Evolutionary conservation across 64 coral and sea anemone species (phyloP), one percentile per base, ranked within the genome.

Genomic region (Orbicella faveolata): DNA sequence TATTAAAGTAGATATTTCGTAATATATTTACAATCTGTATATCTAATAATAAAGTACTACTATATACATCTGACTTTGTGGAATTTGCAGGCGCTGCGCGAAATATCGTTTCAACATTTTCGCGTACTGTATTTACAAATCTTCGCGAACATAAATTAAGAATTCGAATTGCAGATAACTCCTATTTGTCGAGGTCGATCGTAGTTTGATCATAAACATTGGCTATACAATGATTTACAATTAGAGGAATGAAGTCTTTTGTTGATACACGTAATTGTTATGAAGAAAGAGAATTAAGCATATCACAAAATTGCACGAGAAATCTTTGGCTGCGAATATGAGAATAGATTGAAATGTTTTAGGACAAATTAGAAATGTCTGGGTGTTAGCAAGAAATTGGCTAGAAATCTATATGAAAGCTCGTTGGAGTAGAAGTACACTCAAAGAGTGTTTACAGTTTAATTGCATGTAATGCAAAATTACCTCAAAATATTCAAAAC

Each of bases 1-100:
- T 85, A 85, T 85, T 84, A 15, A 85, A 72, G 64, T 70, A 85
- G 37, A 85, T 73, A 73, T 85, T 66, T 68, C 5, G 20, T 70
- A 85, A 85, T 85, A 73, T 72, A 85, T 85, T 85, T 85, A 85
- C 82, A 85, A 85, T 85, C 65, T 85, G 26, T 85, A 52, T 21
- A 85, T 72, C 65, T 85, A 73, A 85, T 65, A 72, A 85, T 52
- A 73, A 83, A 48, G 63, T 72, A 73, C 34, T 26, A 85, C 70
- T 72, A 72, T 72, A 73, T 85, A 85, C 36, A 85, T 30, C 62
- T 84, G 20, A 16, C 66, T 52, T 26, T 39, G 1, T 52, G 82
- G 36, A 16, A 52, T 67, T 17, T 18, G 39, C 15, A 26, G 48
- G 82, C 23, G 21, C 65, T 52, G 36, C 8, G 20, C 35, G 21